Percentiles rank a stretch among this genome's conserved stretches.
phyloP scores from a whole-genome alignment of 2,888 invertebrate species.

The Serrognathus titanus region DNA sequence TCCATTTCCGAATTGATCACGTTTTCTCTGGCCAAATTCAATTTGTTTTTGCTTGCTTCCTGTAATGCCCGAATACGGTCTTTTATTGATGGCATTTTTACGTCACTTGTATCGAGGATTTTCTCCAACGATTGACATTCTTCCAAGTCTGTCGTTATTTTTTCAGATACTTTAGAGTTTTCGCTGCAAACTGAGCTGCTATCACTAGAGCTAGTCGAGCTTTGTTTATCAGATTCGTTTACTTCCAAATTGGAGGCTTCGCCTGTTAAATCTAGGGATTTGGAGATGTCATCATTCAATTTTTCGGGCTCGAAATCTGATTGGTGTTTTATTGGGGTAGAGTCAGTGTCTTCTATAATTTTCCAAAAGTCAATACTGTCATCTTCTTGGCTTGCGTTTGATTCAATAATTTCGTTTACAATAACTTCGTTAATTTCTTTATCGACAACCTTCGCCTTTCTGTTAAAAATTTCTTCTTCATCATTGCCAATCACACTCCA shows the following conservation, averaged over 20 bases:
- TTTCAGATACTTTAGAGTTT: slow-evolving; percentile 8
- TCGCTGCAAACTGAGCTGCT: slow-evolving; percentile 39
- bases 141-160: slow-evolving; percentile 5
- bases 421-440: slow-evolving; percentile 13
- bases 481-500: no score
- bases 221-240: slow-evolving; percentile 9
- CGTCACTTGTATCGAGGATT: slow-evolving; percentile 25
- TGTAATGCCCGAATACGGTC: slow-evolving; percentile 43
- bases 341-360: neutral
- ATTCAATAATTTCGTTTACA: slow-evolving; percentile 15
- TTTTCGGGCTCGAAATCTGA: no score
- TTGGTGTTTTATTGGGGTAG: no score
- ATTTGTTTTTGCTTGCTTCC: slow-evolving; percentile 26
- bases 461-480: no score
- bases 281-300: no score
- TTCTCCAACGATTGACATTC: slow-evolving; percentile 17
- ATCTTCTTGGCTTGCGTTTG: slow-evolving; percentile 1
- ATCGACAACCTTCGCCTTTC: no score
- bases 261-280: no score
- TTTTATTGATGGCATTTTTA: slow-evolving; percentile 39
- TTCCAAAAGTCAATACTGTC: slow-evolving; percentile 30
- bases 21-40: neutral
- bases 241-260: neutral
- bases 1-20: slow-evolving; percentile 3
- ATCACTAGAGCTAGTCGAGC: slow-evolving; percentile 42